Percentiles rank a stretch among this genome's conserved stretches.
Conservation (phyloP, 2,888 invertebrate genomes). For the Cephus sareptanus region DNA sequence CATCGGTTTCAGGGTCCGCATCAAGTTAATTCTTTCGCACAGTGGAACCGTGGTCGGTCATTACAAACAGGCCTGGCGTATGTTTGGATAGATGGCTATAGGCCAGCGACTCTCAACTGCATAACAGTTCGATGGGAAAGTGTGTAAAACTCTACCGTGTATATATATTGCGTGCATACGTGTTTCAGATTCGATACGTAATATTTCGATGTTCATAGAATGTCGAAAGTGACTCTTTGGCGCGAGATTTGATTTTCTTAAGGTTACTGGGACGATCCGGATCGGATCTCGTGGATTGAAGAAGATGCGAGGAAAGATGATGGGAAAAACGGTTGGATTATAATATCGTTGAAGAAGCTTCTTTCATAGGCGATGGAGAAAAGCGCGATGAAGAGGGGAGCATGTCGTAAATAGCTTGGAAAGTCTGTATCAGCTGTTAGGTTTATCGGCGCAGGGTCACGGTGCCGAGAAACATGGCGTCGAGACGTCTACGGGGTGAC, state of each 20-base stretch:
- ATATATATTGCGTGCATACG: background rate
- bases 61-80: background rate
- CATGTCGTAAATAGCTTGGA: background rate
- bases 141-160: background rate
- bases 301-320: background rate
- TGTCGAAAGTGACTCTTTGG: background rate
- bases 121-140: background rate
- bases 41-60: background rate
- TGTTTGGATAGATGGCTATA: background rate
- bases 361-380: background rate
- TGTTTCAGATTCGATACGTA: background rate
- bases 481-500: background rate
- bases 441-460: background rate
- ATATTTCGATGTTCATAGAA: background rate
- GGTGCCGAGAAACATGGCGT: background rate
- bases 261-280: background rate
- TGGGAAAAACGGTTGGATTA: background rate
- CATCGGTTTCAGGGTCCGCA: background rate
- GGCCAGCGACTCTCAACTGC: background rate
- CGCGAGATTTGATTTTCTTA: background rate
- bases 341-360: background rate
- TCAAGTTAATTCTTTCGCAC: background rate
- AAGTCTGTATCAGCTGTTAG: background rate
- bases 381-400: background rate
- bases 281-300: background rate